Percentiles rank a stretch among this genome's conserved stretches.
phyloP scores from a whole-genome alignment of 1,140 invertebrate species.

The Pentalonia nigronervosa region DNA sequence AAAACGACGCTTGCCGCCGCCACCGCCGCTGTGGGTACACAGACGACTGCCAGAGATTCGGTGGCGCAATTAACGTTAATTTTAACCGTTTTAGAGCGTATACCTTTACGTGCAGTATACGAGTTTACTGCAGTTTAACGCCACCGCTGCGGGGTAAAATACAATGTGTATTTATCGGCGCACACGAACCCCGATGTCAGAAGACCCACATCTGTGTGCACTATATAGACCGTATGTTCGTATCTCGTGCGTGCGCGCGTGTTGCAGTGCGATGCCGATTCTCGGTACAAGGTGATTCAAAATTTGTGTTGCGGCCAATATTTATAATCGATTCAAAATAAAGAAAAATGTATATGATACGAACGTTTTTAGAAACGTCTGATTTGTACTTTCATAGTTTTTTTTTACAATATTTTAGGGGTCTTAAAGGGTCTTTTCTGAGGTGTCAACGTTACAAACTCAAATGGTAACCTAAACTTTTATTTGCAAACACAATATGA shows the following conservation, averaged over 20 bases:
- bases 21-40: neutral
- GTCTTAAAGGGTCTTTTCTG: too few species aligned
- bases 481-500: too few species aligned
- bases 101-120: neutral
- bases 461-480: too few species aligned
- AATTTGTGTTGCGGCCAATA: too few species aligned
- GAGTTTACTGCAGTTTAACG: neutral
- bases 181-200: neutral
- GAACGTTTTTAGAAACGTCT: too few species aligned
- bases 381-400: too few species aligned
- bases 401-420: too few species aligned
- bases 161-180: neutral
- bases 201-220: neutral
- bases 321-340: too few species aligned
- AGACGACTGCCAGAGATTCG: neutral
- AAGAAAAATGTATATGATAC: too few species aligned
- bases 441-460: too few species aligned
- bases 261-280: neutral
- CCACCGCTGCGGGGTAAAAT: neutral
- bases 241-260: neutral
- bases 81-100: neutral
- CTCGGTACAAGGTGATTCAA: too few species aligned
- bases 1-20: neutral
- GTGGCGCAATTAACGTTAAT: constrained; percentile 41
- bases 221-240: neutral